A percentile compares a stretch with the other conserved stretches of the same genome.
phyloP scores from a whole-genome alignment of 2,888 invertebrate species.

The Athalia rosae region DNA sequence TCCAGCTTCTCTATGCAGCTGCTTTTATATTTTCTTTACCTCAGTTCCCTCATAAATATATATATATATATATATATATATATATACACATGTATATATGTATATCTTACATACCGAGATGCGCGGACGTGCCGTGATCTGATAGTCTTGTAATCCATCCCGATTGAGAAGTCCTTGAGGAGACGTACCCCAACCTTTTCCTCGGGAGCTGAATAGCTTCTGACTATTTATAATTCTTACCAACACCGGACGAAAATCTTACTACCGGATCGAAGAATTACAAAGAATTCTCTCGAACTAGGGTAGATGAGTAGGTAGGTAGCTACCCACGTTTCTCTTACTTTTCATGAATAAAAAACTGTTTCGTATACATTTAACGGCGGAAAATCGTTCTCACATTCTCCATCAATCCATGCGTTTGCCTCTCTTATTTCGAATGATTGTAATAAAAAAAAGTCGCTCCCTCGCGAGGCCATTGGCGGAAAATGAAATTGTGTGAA shows the following conservation, averaged over 20 bases:
- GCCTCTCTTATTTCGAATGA: neutral
- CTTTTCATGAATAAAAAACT: neutral
- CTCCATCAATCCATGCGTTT: neutral
- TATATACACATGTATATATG: too few species aligned
- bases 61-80: too few species aligned
- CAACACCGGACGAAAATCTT: neutral
- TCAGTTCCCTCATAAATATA: neutral
- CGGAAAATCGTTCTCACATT: neutral
- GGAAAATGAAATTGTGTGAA: too few species aligned
- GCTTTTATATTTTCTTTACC: constrained; percentile 35
- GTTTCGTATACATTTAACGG: neutral
- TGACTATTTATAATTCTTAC: too few species aligned
- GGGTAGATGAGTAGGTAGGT: neutral
- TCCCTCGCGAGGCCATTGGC: too few species aligned
- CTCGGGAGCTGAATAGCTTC: neutral
- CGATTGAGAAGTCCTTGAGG: constrained; percentile 32
- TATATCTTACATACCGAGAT: constrained; percentile 9
- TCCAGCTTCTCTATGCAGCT: constrained; percentile 30
- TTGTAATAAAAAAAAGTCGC: too few species aligned
- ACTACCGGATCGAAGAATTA: neutral
- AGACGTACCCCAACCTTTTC: constrained; percentile 15
- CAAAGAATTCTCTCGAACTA: constrained; percentile 17
- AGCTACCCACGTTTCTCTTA: neutral
- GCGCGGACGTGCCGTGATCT: constrained; percentile 23
- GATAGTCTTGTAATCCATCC: constrained; percentile 42